Percentiles rank a stretch among this genome's conserved stretches.
These are phyloP conservation scores for Dipodomys stephensi DNA, from an alignment of 2,113 vertebrate species.

Conservation along the genomic window DNA sequence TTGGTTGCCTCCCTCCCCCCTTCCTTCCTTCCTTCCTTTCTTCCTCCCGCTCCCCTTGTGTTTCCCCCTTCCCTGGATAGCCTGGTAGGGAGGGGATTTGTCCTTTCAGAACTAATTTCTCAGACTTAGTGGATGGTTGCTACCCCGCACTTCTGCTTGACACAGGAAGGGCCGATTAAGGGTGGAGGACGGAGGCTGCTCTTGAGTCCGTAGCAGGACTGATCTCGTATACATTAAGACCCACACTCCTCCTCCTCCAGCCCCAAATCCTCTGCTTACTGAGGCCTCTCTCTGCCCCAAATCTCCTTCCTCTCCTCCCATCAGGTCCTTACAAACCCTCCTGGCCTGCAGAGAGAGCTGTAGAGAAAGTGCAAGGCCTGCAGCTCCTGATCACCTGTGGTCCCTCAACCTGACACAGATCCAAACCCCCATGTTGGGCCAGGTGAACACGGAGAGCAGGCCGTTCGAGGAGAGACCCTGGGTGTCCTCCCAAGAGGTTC, in stretches of 20 bases:
- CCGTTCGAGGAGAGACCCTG: slow-evolving; percentile 48
- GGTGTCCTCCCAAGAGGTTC: slow-evolving; percentile 41
- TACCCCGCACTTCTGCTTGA: slow-evolving; percentile 73
- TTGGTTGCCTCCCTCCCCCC: slow-evolving; percentile 55
- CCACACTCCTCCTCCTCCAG: not conserved
- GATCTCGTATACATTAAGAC: slow-evolving; percentile 10
- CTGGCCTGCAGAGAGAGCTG: slow-evolving; percentile 29
- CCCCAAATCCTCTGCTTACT: slow-evolving; percentile 28
- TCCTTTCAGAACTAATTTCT: slow-evolving; percentile 85
- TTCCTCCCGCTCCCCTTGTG: slow-evolving; percentile 65
- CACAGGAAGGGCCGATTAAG: slow-evolving; percentile 24
- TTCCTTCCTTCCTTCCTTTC: not conserved
- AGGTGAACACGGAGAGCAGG: slow-evolving; percentile 39
- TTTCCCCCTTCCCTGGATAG: slow-evolving; percentile 71
- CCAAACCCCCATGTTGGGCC: slow-evolving; percentile 69
- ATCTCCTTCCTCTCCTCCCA: slow-evolving; percentile 40
- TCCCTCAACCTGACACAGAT: slow-evolving; percentile 61
- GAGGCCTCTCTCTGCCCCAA: slow-evolving; percentile 31
- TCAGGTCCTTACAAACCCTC: slow-evolving; percentile 59
- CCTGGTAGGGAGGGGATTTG: slow-evolving; percentile 85
- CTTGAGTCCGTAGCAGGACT: slow-evolving; percentile 41
- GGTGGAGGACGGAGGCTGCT: slow-evolving; percentile 54
- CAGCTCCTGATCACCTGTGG: slow-evolving; percentile 38
- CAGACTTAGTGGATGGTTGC: slow-evolving; percentile 73
- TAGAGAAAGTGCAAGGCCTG: slow-evolving; percentile 67